Percentiles rank a stretch among this genome's conserved stretches.
Evolutionary conservation across 2,888 invertebrate species (phyloP).

Genomic region (Caenorhabditis sp.): DNA sequence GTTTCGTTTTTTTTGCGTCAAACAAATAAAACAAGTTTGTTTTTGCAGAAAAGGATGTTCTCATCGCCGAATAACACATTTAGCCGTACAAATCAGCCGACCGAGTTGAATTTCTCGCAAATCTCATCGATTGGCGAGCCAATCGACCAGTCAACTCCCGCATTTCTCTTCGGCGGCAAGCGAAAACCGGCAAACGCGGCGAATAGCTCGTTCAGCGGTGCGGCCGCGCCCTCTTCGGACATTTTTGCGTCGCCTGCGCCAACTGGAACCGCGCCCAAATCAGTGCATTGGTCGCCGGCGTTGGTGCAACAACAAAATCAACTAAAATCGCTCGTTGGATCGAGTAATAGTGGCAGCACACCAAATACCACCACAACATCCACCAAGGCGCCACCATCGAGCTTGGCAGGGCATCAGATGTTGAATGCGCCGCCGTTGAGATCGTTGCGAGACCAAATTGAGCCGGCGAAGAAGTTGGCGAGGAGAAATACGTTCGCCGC

Average conservation of each 20-base stretch:
- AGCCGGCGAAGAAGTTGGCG: constrained; percentile 37
- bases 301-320: constrained; percentile 32
- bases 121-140: constrained; percentile 22
- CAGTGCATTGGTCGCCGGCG: constrained; percentile 53
- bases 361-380: background rate
- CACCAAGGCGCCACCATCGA: background rate
- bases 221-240: constrained; percentile 48
- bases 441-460: constrained; percentile 35
- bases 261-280: constrained; percentile 14
- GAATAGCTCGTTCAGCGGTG: constrained; percentile 28
- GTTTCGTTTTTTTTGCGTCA: background rate
- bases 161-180: constrained; percentile 21
- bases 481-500: constrained; percentile 37
- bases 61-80: constrained; percentile 4
- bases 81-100: background rate
- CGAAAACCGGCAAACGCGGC: constrained; percentile 25
- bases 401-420: background rate
- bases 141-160: constrained; percentile 35
- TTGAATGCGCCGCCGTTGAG: constrained; percentile 31
- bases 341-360: too few relatives aligned
- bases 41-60: too few relatives aligned
- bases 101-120: constrained; percentile 1
- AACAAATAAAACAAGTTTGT: too few relatives aligned
- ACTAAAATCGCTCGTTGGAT: too few relatives aligned
- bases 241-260: constrained; percentile 50